Evolutionary conservation across 1,140 invertebrate genomes (phyloP).

Genomic region (Drosophila obscura): DNA sequence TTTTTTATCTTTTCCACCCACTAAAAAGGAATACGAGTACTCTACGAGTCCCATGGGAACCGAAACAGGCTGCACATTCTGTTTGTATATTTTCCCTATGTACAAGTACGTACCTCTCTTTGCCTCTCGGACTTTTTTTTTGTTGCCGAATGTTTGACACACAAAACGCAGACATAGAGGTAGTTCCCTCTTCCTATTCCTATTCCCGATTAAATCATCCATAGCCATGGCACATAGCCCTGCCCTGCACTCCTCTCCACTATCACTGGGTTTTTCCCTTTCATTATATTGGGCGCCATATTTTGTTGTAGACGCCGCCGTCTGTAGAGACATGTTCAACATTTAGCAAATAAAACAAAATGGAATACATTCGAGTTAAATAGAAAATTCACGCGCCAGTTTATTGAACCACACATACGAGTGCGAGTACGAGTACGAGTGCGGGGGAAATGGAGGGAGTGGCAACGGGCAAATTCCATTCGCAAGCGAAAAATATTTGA

Average conservation of each 20-base stretch:
- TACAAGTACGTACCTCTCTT: background rate
- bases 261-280: background rate
- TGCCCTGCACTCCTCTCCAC: background rate
- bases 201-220: conserved; percentile 5
- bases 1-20: background rate
- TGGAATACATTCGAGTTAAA: conserved; percentile 48
- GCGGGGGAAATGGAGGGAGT: background rate
- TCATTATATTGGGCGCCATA: conserved; percentile 37
- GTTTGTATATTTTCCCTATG: conserved; percentile 6
- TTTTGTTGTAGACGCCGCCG: conserved; percentile 20
- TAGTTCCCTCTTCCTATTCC: background rate
- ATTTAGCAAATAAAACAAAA: conserved; percentile 45
- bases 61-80: background rate
- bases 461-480: conserved; percentile 42
- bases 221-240: no score
- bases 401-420: conserved; percentile 69
- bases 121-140: background rate
- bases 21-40: no score
- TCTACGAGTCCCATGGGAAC: no score
- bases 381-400: conserved; percentile 75
- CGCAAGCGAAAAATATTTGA: conserved; percentile 68
- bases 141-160: conserved; percentile 62
- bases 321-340: conserved; percentile 59
- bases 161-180: conserved; percentile 54
- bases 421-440: conserved; percentile 5